A percentile compares a stretch with the other conserved stretches of the same genome.
Conservation (phyloP, 2,888 invertebrate genomes). For the Clitarchus hookeri region DNA sequence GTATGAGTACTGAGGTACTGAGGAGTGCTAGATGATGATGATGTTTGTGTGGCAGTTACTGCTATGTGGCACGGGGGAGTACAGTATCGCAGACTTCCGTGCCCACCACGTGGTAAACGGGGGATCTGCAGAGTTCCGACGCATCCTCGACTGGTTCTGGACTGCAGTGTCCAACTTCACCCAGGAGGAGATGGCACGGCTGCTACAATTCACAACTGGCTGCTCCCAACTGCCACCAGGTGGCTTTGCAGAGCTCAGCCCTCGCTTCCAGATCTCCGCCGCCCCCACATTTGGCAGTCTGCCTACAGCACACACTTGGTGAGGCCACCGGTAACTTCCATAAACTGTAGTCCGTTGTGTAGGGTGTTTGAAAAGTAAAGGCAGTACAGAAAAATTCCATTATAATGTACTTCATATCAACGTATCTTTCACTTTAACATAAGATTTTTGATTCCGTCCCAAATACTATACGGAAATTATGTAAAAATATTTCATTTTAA, state of each 20-base stretch:
- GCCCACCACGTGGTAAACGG: constrained; percentile 86
- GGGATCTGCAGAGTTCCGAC: constrained; percentile 75
- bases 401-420: no score
- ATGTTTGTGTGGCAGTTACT: constrained; percentile 67
- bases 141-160: constrained; percentile 90
- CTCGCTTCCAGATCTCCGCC: constrained; percentile 89
- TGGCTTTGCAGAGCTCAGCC: constrained; percentile 87
- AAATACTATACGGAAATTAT: no score
- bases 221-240: constrained; percentile 90
- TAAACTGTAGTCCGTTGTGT: not conserved
- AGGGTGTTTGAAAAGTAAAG: no score
- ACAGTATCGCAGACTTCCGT: constrained; percentile 87
- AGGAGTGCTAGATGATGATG: not conserved
- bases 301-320: constrained; percentile 95
- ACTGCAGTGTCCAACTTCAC: constrained; percentile 87
- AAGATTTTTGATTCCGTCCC: no score
- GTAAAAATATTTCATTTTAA: no score
- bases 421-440: no score
- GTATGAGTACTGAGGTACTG: no score
- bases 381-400: no score
- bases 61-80: constrained; percentile 91
- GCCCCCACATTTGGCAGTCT: constrained; percentile 88
- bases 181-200: constrained; percentile 88
- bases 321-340: constrained; percentile 45
- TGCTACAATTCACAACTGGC: constrained; percentile 92